Percentiles rank a stretch among this genome's conserved stretches.
Evolutionary conservation across 2,888 invertebrate species (phyloP).

Genomic region (Exephanes ischioxanthus): DNA sequence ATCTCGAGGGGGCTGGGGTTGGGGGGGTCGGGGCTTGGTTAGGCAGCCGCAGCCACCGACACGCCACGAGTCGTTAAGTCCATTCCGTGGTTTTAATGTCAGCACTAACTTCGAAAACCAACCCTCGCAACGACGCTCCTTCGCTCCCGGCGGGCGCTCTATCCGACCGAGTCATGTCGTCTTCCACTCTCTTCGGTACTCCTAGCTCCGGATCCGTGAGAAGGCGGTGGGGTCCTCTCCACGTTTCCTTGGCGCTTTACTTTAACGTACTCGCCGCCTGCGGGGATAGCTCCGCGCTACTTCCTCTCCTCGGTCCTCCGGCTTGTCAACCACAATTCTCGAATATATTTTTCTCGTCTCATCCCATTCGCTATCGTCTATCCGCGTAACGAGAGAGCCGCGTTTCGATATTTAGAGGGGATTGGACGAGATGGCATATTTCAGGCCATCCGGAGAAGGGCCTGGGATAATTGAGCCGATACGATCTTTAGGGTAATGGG

Average conservation of each 20-base stretch:
- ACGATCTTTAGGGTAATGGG: not conserved
- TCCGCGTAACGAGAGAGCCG: constrained; percentile 1
- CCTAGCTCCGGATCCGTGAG: not conserved
- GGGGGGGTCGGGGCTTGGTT: constrained; percentile 62
- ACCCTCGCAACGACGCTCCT: constrained; percentile 63
- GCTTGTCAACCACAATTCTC: constrained; percentile 75
- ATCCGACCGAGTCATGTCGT: constrained; percentile 67
- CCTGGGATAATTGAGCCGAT: not conserved
- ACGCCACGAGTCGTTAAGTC: constrained; percentile 81
- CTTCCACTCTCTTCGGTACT: constrained; percentile 32
- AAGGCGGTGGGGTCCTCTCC: not conserved
- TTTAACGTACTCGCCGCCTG: constrained; percentile 56
- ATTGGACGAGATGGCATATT: not conserved
- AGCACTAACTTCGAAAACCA: constrained; percentile 78
- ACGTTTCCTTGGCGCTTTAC: constrained; percentile 53
- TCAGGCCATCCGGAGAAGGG: not conserved
- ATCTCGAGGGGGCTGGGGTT: constrained; percentile 47
- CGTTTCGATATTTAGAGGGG: constrained; percentile 38
- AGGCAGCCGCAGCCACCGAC: constrained; percentile 76
- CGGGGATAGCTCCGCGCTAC: constrained; percentile 23
- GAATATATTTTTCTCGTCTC: constrained; percentile 72
- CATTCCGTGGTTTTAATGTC: constrained; percentile 81
- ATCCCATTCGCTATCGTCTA: constrained; percentile 31
- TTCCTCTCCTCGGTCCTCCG: constrained; percentile 51
- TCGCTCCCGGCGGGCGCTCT: constrained; percentile 64